Percentiles rank a stretch among this genome's conserved stretches.
These are phyloP conservation scores for Grallaria varia DNA, from an alignment of 2,113 vertebrate species.

Conservation along the genomic window DNA sequence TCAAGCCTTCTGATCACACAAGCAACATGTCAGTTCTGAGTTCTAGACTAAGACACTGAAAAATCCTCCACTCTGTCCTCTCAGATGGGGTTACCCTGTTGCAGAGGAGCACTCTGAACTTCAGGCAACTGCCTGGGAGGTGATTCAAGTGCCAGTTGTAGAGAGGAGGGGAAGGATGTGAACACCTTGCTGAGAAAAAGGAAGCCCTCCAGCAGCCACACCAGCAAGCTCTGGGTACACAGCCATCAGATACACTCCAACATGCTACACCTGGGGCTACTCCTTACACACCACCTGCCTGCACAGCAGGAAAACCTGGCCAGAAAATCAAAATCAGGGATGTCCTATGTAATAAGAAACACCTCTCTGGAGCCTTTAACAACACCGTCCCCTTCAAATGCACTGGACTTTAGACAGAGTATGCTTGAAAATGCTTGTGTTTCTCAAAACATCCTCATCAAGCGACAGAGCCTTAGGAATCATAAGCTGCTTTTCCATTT, in stretches of 20 bases:
- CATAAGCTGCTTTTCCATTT: not conserved
- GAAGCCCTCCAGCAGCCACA: not conserved
- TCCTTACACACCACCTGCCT: not conserved
- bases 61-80: not conserved
- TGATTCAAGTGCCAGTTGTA: not conserved
- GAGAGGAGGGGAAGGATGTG: not conserved
- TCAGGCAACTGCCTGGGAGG: not conserved
- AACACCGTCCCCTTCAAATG: not conserved
- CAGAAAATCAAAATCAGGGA: not conserved
- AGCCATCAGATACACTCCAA: not conserved
- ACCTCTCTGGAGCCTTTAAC: not conserved
- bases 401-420: not conserved
- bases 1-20: not conserved
- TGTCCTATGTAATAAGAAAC: not conserved
- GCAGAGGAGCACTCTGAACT: not conserved
- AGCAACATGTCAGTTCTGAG: not conserved
- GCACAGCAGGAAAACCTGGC: not conserved
- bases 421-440: not conserved
- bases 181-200: not conserved
- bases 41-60: not conserved
- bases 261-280: not conserved
- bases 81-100: not conserved
- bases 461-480: accelerated
- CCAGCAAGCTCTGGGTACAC: not conserved
- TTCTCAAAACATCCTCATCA: not conserved